Percentiles rank a stretch among this genome's conserved stretches.
phyloP scores from a whole-genome alignment of 2,888 invertebrate genomes.

The Eristalinus sepulchralis region DNA sequence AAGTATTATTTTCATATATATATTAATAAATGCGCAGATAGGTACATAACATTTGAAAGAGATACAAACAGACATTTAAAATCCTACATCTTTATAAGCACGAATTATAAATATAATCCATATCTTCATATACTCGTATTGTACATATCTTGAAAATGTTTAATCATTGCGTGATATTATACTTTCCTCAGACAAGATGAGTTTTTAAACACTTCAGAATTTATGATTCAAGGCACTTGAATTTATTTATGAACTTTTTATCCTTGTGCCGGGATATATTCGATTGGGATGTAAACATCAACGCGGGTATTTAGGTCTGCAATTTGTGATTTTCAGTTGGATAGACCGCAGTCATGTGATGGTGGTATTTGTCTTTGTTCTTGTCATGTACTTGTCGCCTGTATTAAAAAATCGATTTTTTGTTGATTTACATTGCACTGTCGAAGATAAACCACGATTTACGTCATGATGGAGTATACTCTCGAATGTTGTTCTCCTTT shows the following conservation, averaged over 20 bases:
- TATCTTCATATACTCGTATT: no score
- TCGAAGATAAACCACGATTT: conserved; percentile 80
- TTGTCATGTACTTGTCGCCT: conserved; percentile 66
- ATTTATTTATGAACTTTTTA: conserved; percentile 60
- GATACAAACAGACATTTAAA: no score
- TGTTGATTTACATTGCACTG: conserved; percentile 78
- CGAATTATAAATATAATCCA: no score
- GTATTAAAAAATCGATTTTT: conserved; percentile 76
- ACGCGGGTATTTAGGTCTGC: conserved; percentile 45
- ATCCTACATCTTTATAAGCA: no score
- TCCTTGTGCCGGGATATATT: conserved; percentile 35
- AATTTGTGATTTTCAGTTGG: conserved; percentile 45
- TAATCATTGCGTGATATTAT: no score
- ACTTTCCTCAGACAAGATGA: background rate
- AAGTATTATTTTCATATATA: no score
- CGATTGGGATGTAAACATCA: conserved; percentile 64
- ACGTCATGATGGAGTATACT: conserved; percentile 77
- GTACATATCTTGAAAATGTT: no score
- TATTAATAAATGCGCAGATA: no score
- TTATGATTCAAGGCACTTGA: conserved; percentile 57
- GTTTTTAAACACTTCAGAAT: conserved; percentile 43
- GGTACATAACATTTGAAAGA: no score
- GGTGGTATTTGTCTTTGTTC: conserved; percentile 71
- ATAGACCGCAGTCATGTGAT: conserved; percentile 52
- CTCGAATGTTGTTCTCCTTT: conserved; percentile 52